phyloP scores from a whole-genome alignment of 2,113 vertebrate genomes.

The Merops nubicus region DNA sequence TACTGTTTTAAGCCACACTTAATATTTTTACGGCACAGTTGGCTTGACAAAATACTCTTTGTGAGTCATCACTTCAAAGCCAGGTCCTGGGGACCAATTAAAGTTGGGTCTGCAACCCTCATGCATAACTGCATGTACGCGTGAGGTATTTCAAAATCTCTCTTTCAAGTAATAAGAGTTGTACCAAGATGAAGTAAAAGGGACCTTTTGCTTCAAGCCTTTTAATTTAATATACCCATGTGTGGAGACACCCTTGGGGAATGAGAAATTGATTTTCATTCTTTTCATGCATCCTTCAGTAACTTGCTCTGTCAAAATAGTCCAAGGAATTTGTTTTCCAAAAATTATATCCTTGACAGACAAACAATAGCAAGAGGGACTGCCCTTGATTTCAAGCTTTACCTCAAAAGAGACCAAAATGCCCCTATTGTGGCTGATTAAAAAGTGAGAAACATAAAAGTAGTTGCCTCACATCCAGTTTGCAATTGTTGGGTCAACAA shows the following conservation, averaged over 20 bases:
- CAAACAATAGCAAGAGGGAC: not conserved
- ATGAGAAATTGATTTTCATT: slow-evolving; percentile 42
- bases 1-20: slow-evolving; percentile 77
- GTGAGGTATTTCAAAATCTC: slow-evolving; percentile 33
- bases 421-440: not conserved
- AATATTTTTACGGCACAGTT: slow-evolving; percentile 76
- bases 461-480: not conserved
- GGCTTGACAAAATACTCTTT: slow-evolving; percentile 75
- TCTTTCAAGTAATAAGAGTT: slow-evolving; percentile 37
- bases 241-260: not conserved
- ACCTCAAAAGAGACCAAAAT: not conserved
- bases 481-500: not conserved
- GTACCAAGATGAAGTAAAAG: not conserved
- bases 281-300: not conserved
- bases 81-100: slow-evolving; percentile 71
- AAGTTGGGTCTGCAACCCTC: slow-evolving; percentile 48
- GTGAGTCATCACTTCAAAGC: slow-evolving; percentile 79
- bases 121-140: slow-evolving; percentile 14
- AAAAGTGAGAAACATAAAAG: not conserved
- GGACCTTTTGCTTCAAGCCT: not conserved
- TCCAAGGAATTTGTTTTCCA: not conserved
- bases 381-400: not conserved
- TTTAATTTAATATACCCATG: not conserved
- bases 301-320: not conserved
- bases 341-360: not conserved